Percentiles rank a stretch among this genome's conserved stretches.
These are phyloP conservation scores for Ptilorrhoa leucosticta DNA, from an alignment of 2,113 vertebrate species.

Conservation along the genomic window DNA sequence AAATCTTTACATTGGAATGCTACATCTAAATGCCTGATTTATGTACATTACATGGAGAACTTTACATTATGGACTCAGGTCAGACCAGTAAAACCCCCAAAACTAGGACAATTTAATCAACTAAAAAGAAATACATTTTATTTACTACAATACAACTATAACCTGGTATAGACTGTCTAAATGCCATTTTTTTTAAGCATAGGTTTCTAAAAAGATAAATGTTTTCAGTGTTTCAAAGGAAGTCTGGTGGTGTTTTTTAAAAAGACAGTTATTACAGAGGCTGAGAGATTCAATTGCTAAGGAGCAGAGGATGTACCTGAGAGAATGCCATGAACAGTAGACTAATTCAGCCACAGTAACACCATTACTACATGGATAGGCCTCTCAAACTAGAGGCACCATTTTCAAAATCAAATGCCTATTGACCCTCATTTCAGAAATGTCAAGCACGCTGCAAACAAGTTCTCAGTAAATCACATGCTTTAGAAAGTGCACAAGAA, in stretches of 20 bases:
- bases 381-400: neutral
- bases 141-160: neutral
- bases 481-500: neutral
- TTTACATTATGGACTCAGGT: neutral
- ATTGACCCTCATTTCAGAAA: neutral
- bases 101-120: neutral
- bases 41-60: neutral
- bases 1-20: neutral
- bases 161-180: neutral
- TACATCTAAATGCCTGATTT: neutral
- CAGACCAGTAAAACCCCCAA: neutral
- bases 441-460: neutral
- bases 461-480: neutral
- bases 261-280: neutral
- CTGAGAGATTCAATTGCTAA: neutral
- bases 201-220: neutral
- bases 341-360: neutral
- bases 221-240: neutral
- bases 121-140: neutral
- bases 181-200: neutral
- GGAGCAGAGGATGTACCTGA: neutral
- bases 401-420: conserved; percentile 29
- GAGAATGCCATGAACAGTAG: neutral
- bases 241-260: neutral
- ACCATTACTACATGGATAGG: neutral